Percentiles rank a stretch among this genome's conserved stretches.
These are phyloP conservation scores for Tribolium madens DNA, from an alignment of 1,140 invertebrate species.

Conservation along the genomic window DNA sequence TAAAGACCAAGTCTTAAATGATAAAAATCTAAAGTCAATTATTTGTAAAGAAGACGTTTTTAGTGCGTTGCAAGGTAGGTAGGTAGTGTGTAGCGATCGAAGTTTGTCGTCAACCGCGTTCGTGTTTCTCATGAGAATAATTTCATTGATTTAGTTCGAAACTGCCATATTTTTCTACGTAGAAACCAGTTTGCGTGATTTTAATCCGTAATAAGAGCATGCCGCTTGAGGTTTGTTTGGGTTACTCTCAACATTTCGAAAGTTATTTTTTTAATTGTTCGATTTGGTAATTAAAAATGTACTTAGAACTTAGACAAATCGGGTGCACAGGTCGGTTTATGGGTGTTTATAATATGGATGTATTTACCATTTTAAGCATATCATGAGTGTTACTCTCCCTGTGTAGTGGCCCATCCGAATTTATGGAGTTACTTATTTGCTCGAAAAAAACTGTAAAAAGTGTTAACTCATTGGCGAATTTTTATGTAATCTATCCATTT, in stretches of 20 bases:
- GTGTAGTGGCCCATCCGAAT: constrained; percentile 51
- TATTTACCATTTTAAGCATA: constrained; percentile 56
- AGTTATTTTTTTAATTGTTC: constrained; percentile 6
- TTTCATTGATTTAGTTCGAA: constrained; percentile 29
- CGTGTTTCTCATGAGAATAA: constrained; percentile 33
- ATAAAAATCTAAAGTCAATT: constrained; percentile 26
- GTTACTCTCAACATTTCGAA: neutral
- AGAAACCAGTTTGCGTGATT: constrained; percentile 20
- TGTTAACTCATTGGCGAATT: neutral
- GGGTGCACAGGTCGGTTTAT: constrained; percentile 40
- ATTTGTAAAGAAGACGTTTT: constrained; percentile 6
- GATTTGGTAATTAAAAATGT: neutral
- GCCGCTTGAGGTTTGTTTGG: neutral
- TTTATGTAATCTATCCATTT: too few relatives aligned
- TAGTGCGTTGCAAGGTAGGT: neutral
- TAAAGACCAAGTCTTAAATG: constrained; percentile 20
- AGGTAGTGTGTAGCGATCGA: constrained; percentile 30
- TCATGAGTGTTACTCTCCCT: constrained; percentile 49
- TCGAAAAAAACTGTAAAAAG: neutral
- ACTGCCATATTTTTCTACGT: constrained; percentile 22
- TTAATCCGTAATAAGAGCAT: constrained; percentile 42
- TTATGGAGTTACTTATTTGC: constrained; percentile 51
- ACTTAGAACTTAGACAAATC: constrained; percentile 25
- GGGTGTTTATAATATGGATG: constrained; percentile 50
- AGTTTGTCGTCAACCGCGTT: constrained; percentile 18